Percentiles rank a stretch among this genome's conserved stretches.
Conservation (phyloP, 2,888 invertebrate genomes). For the Zaprionus lineosus region DNA sequence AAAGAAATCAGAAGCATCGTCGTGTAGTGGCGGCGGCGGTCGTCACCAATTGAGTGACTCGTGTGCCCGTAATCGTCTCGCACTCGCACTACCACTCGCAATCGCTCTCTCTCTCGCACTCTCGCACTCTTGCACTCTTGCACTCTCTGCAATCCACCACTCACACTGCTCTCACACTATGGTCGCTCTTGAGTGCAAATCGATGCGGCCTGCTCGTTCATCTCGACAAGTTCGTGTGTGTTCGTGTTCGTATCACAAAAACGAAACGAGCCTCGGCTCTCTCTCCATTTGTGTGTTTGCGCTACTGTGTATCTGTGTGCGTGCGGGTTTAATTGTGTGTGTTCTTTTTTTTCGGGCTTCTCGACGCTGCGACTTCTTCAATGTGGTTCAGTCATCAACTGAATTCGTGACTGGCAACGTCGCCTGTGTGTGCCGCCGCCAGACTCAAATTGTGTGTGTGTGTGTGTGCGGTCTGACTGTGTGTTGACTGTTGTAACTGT, state of each 20-base stretch:
- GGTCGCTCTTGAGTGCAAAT: slow-evolving; percentile 31
- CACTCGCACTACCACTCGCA: slow-evolving; percentile 5
- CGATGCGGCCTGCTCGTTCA: slow-evolving; percentile 13
- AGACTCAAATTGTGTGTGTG: slow-evolving; percentile 44
- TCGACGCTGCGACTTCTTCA: slow-evolving; percentile 82
- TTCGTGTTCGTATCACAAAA: slow-evolving; percentile 20
- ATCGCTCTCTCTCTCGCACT: slow-evolving; percentile 11
- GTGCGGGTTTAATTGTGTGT: slow-evolving; percentile 20
- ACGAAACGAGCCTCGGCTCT: background rate
- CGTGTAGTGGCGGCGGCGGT: no score
- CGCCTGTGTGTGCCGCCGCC: slow-evolving; percentile 76
- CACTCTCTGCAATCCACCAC: no score
- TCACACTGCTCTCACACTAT: slow-evolving; percentile 20
- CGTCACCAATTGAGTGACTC: slow-evolving; percentile 61
- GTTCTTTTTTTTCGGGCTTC: slow-evolving; percentile 73
- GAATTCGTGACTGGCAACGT: slow-evolving; percentile 83
- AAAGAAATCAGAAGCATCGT: slow-evolving; percentile 74
- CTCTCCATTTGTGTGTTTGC: slow-evolving; percentile 23
- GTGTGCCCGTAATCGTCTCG: no score
- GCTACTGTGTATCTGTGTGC: slow-evolving; percentile 16
- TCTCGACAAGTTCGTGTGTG: slow-evolving; percentile 10
- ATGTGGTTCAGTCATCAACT: slow-evolving; percentile 83
- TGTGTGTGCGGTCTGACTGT: slow-evolving; percentile 39
- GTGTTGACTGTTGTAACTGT: slow-evolving; percentile 45
- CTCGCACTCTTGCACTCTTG: slow-evolving; percentile 9